These are phyloP conservation scores for Cephus nigrinus DNA, from an alignment of 2,888 invertebrate species.

Conservation along the genomic window DNA sequence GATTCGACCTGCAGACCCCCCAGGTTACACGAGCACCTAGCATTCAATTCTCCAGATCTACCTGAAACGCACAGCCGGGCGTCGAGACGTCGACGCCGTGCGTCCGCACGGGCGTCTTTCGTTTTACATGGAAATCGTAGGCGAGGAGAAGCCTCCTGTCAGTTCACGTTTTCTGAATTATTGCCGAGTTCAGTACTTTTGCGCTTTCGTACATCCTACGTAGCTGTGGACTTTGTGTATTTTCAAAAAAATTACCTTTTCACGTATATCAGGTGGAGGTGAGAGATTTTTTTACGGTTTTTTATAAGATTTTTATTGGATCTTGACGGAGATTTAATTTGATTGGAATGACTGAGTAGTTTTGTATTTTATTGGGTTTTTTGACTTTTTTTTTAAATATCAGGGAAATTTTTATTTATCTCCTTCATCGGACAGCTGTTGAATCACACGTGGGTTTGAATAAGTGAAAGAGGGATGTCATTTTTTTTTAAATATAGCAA, in stretches of 20 bases:
- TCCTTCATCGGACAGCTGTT: no score
- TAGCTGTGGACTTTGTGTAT: not conserved
- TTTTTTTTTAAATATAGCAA: not conserved
- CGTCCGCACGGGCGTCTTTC: constrained; percentile 20
- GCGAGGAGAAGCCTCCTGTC: not conserved
- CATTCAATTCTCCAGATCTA: constrained; percentile 30
- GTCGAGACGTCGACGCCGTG: not conserved
- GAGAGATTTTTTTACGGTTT: not conserved
- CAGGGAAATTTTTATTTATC: no score
- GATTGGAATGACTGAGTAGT: not conserved
- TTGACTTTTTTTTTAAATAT: not conserved
- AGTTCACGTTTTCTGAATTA: no score
- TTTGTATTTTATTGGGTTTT: not conserved
- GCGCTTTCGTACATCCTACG: not conserved
- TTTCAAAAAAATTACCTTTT: accelerated
- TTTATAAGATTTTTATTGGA: not conserved
- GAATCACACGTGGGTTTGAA: no score
- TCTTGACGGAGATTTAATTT: not conserved
- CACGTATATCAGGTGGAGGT: not conserved
- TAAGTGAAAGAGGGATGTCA: not conserved
- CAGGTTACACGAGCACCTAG: not conserved
- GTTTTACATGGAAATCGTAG: constrained; percentile 30
- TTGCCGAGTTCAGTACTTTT: not conserved
- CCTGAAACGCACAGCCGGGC: constrained; percentile 29
- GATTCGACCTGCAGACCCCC: not conserved